Evolutionary conservation across 2,888 invertebrate genomes (phyloP).

Genomic region (Cenopis cana): DNA sequence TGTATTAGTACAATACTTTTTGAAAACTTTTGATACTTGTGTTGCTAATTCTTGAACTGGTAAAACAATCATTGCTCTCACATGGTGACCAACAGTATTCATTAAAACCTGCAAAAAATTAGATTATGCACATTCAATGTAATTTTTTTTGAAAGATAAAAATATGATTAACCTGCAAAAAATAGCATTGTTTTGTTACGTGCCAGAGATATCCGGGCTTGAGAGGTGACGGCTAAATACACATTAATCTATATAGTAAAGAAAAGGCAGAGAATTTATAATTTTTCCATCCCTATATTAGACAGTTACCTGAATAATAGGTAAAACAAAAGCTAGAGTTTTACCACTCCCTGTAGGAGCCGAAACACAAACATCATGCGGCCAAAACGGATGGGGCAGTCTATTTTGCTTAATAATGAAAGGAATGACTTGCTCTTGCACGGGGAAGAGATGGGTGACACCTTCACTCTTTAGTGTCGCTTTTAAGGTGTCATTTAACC

Average conservation of each 20-base stretch:
- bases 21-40: conserved; percentile 95
- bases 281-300: neutral
- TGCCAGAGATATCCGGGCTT: no score
- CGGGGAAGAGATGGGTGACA: conserved; percentile 93
- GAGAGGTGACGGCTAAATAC: no score
- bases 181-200: no score
- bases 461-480: conserved; percentile 88
- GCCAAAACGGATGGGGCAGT: conserved; percentile 87
- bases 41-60: conserved; percentile 96
- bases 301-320: conserved; percentile 90
- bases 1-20: conserved; percentile 87
- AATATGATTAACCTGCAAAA: no score
- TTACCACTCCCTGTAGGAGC: conserved; percentile 99
- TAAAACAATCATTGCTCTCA: conserved; percentile 94
- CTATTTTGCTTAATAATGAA: conserved; percentile 88
- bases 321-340: conserved; percentile 96
- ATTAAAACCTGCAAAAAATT: conserved; percentile 82
- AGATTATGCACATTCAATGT: neutral
- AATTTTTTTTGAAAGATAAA: no score
- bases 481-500: conserved; percentile 87
- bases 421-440: conserved; percentile 91
- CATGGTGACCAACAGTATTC: conserved; percentile 86
- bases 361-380: conserved; percentile 97
- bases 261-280: neutral
- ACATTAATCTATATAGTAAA: neutral